Base-by-base conservation (phyloP, 1,140 invertebrate species). In the Pomacea maculata region DNA sequence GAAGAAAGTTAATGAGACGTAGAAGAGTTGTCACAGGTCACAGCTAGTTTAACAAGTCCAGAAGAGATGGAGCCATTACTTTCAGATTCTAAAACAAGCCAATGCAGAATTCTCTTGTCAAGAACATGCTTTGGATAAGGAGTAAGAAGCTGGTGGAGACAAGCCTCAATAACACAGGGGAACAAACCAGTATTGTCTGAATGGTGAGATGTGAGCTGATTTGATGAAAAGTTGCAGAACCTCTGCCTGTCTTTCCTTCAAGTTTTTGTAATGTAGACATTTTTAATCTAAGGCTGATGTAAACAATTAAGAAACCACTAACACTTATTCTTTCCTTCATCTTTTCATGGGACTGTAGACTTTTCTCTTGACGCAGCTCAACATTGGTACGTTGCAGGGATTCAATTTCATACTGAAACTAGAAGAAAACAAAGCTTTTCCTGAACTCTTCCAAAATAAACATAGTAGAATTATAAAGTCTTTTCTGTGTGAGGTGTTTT, bases 371-470 rank as follows among this genome's bases (percentile, higher is more conserved):
- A 10, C 82, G 64, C 61, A 83, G 73, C 29, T 83, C 82, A n/a
- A 72, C 64, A 54, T 84, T 84, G 17, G 78, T 78, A 17, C n/a
- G 65, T 54, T 83, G 65, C 17, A 85, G 65, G 14, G 78, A 71
- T 54, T 83, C 82, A n/a, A 83, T 81, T 70, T 83, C 81, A 78
- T 74, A 70, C 25, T 65, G 75, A 72, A 82, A 74, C 82, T 81
- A 71, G 57, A 76, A 75, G 61, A 45, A 78, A 11, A 71, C 11
- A 74, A 14, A 6, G 52, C n/a, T 68, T 54, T 55, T 3, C 17
- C 14, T 19, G 61, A 75, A 55, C 54, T 57, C 9, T 6, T 61
- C 57, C 15, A 11, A 61, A 11, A 61, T 1, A 61, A 74, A 74
- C 8, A 29, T 3, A 74, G 2, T 74, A 74, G 10, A 52, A 17